Conservation (phyloP, 2,888 invertebrate species). For the Belgica antarctica region DNA sequence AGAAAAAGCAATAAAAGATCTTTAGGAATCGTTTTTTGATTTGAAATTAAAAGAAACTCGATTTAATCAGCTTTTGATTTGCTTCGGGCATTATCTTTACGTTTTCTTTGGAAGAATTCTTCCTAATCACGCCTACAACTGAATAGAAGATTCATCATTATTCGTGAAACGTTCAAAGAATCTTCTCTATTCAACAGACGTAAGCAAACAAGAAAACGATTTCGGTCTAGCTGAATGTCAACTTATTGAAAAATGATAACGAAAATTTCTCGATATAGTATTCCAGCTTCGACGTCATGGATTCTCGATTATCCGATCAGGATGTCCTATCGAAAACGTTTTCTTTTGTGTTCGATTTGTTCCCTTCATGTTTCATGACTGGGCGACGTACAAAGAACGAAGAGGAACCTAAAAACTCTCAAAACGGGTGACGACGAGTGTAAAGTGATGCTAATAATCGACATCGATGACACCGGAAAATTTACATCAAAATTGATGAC, state of each 20-base stretch:
- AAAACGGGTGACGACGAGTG: too few relatives aligned
- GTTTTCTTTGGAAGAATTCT: not conserved
- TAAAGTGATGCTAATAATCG: too few relatives aligned
- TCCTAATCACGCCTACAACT: not conserved
- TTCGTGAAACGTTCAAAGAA: not conserved
- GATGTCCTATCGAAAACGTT: too few relatives aligned
- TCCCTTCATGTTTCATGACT: too few relatives aligned
- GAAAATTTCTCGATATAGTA: not conserved
- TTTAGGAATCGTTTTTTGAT: not conserved
- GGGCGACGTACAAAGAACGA: too few relatives aligned
- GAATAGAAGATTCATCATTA: not conserved
- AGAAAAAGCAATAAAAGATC: not conserved
- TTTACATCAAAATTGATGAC: too few relatives aligned
- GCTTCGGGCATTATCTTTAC: not conserved
- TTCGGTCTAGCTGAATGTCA: not conserved
- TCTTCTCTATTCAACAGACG: not conserved
- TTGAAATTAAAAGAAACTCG: not conserved
- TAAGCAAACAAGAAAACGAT: too few relatives aligned
- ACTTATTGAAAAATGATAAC: not conserved
- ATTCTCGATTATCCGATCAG: too few relatives aligned
- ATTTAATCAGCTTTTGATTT: not conserved
- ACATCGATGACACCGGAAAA: too few relatives aligned
- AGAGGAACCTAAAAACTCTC: too few relatives aligned
- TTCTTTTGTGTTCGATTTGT: too few relatives aligned
- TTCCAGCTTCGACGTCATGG: not conserved